Base-by-base conservation (phyloP, 2,888 invertebrate genomes). In the Saturnia japonica region DNA sequence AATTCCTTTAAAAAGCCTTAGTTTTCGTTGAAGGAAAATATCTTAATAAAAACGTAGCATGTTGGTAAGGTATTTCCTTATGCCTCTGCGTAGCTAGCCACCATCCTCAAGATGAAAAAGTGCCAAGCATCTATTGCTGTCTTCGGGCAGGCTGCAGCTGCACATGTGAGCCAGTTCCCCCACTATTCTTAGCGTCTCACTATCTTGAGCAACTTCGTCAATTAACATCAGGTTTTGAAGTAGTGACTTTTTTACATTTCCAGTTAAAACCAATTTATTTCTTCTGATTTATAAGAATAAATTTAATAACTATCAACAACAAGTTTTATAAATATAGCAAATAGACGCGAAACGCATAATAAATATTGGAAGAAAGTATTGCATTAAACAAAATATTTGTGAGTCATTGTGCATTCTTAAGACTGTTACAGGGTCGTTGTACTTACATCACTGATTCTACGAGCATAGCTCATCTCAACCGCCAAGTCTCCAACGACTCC, bases 341-440 rank as follows among this genome's bases (percentile, higher is more conserved):
- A 67, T 34, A 66, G 19, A 67, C 40, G 51, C 66, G 51, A 72
- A 72, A 72, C 71, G 74, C 70, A 75, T 70, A 40, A 62, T 54
- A 62, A 73, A 71, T n/a, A n/a, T 74, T 72, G 73, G 77, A 82
- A 78, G 79, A 80, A 78, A 81, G 76, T 82, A 80, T 78, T 81
- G 82, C 82, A 83, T 85, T 85, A 82, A n/a, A 77, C 82, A 77
- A 73, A 74, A 80, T 81, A 79, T 79, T 77, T 75, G 82, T 81
- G 85, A 88, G 88, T 88, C 87, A 86, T 88, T 89, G 85, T 88
- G 88, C 87, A 91, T 91, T 89, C 90, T 82, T 83, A 75, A 80
- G 77, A 73, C 80, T 79, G 74, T 70, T n/a, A 72, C 71, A 73
- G 77, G 81, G 82, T 85, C 82, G 78, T 66, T 72, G 84, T 83